These are phyloP conservation scores for Bos javanicus DNA, from an alignment of 2,113 vertebrate genomes.

Conservation along the genomic window DNA sequence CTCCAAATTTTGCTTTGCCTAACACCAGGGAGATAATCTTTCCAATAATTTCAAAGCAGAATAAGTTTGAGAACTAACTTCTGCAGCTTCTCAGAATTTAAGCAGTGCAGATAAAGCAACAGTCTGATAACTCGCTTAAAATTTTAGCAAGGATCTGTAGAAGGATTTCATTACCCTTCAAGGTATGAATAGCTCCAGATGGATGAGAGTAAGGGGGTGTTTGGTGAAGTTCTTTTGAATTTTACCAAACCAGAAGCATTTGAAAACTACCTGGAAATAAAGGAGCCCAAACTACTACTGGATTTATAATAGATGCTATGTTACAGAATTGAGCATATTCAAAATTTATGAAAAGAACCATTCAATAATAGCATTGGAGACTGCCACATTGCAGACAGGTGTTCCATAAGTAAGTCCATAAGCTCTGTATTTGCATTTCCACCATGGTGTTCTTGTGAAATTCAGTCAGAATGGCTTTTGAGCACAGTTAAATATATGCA, in stretches of 20 bases:
- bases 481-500: not conserved
- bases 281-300: not conserved
- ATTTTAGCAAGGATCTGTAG: not conserved
- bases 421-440: conserved; percentile 28
- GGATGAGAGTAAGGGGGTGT: not conserved
- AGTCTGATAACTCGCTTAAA: not conserved
- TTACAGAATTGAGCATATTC: conserved; percentile 14
- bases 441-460: conserved; percentile 11
- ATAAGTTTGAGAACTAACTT: not conserved
- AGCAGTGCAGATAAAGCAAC: not conserved
- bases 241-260: conserved; percentile 28
- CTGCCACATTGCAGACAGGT: not conserved
- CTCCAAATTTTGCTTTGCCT: conserved; percentile 43
- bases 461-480: not conserved
- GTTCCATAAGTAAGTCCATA: conserved; percentile 16
- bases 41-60: not conserved
- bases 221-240: conserved; percentile 8
- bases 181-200: not conserved
- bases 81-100: not conserved
- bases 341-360: conserved; percentile 42
- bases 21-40: not conserved
- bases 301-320: not conserved
- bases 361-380: not conserved
- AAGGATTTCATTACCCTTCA: not conserved
- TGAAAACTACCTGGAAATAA: conserved; percentile 44